Percentiles rank a stretch among this genome's conserved stretches.
Evolutionary conservation across 1,140 invertebrate genomes (phyloP).

Genomic region (Fopius arisanus): DNA sequence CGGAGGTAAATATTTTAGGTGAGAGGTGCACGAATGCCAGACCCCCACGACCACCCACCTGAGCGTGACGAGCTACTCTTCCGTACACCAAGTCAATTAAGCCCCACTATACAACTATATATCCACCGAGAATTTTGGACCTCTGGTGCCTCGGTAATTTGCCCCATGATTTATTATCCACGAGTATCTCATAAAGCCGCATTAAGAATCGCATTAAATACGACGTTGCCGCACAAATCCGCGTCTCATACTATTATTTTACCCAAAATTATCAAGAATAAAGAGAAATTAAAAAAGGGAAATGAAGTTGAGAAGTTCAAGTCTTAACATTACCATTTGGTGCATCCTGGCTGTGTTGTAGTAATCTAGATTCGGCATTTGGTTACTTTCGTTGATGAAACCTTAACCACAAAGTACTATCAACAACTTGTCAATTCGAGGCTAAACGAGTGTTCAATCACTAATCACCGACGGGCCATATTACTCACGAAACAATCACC

Average conservation of each 20-base stretch:
- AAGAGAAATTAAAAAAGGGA: background rate
- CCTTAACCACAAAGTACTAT: background rate
- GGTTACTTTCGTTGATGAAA: conserved; percentile 27
- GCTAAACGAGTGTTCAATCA: background rate
- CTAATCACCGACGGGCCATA: conserved; percentile 8
- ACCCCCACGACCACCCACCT: conserved; percentile 19
- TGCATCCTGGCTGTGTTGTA: conserved; percentile 64
- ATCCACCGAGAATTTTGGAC: background rate
- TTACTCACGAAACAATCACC: background rate
- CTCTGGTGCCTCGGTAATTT: conserved; percentile 6
- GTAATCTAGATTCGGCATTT: conserved; percentile 64
- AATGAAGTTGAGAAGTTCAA: background rate
- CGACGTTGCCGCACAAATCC: background rate
- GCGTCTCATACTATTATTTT: background rate
- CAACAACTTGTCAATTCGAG: background rate
- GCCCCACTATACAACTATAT: background rate
- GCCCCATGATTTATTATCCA: conserved; percentile 8
- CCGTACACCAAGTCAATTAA: conserved; percentile 23
- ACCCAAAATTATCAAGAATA: background rate
- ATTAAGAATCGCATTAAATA: background rate
- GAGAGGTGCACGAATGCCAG: background rate
- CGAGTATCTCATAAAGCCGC: background rate
- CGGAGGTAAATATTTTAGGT: conserved; percentile 30
- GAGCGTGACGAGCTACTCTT: conserved; percentile 31
- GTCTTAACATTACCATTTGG: conserved; percentile 60